phyloP scores from a whole-genome alignment of 2,113 vertebrate species.

The Ellobius talpinus region DNA sequence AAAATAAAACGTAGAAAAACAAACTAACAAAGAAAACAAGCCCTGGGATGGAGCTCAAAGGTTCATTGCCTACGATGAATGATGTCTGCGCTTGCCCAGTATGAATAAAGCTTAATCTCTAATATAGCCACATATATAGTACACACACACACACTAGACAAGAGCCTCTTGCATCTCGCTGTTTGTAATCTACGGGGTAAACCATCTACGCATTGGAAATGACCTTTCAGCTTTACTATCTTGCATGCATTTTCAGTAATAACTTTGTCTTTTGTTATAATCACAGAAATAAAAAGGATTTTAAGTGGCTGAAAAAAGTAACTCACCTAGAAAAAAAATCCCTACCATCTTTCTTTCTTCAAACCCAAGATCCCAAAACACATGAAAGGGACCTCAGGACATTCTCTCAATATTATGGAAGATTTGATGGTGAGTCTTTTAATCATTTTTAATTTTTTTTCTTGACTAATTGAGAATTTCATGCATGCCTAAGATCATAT shows the following conservation, averaged over 20 bases:
- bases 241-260: conserved; percentile 41
- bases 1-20: neutral
- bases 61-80: neutral
- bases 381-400: neutral
- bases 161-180: neutral
- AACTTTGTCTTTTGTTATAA: neutral
- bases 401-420: neutral
- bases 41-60: neutral
- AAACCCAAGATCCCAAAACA: neutral
- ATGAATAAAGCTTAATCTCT: neutral
- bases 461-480: neutral
- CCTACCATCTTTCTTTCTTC: conserved; percentile 13
- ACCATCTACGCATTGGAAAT: neutral
- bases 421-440: neutral
- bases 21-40: neutral
- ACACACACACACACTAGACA: neutral
- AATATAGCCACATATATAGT: neutral
- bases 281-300: neutral
- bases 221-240: neutral
- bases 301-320: conserved; percentile 26
- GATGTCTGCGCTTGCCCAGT: neutral
- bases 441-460: neutral
- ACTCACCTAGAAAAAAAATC: conserved; percentile 22
- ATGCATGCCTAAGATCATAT: too few species aligned
- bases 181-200: neutral